A percentile compares a stretch with the other conserved stretches of the same genome.
phyloP scores from a whole-genome alignment of 1,140 invertebrate species.

The Semibalanus balanoides region DNA sequence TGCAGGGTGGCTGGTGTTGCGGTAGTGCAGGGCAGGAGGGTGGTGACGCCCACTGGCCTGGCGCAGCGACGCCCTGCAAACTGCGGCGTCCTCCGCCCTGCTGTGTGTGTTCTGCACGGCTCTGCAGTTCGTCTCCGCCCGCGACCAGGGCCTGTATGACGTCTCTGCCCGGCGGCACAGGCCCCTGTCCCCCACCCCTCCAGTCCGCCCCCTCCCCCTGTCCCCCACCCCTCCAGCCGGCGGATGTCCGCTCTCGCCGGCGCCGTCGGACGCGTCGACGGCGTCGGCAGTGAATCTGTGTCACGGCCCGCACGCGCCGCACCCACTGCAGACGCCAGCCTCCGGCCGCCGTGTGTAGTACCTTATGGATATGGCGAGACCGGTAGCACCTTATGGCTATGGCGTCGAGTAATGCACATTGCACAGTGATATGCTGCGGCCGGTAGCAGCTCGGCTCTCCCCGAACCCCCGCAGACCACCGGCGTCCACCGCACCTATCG shows the following conservation, averaged over 20 bases:
- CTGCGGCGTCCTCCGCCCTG: no score
- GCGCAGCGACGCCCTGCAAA: no score
- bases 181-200: no score
- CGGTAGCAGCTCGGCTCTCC: background rate
- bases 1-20: no score
- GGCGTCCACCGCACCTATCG: background rate
- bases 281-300: background rate
- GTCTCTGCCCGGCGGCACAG: background rate
- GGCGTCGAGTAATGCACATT: background rate
- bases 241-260: background rate
- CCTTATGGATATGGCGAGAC: background rate
- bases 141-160: background rate
- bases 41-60: no score
- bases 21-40: no score
- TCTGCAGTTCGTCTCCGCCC: background rate
- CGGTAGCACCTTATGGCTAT: no score
- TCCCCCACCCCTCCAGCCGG: no score
- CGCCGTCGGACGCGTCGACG: no score
- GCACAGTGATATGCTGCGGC: background rate
- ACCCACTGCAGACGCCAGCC: background rate
- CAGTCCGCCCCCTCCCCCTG: no score
- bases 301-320: background rate
- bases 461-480: no score
- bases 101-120: no score
- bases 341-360: background rate